phyloP scores from a whole-genome alignment of 2,888 invertebrate genomes.

The Macaria liturata region DNA sequence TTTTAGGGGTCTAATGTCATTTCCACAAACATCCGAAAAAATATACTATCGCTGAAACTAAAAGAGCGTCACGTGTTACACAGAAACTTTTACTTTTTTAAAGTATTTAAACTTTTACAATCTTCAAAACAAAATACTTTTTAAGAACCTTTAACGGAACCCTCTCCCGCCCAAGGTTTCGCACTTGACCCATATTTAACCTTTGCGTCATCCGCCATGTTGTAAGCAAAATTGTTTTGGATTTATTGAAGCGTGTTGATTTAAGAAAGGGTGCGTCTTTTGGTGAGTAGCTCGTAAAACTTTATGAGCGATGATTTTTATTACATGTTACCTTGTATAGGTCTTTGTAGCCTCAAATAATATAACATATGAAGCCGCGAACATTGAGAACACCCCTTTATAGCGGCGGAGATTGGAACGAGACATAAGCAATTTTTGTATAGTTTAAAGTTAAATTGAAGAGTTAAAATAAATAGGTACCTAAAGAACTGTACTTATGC shows the following conservation, averaged over 20 bases:
- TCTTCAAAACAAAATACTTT: no score
- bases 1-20: no score
- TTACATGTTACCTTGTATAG: constrained; percentile 15
- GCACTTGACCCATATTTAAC: constrained; percentile 1
- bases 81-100: no score
- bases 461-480: no score
- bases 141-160: background rate
- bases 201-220: constrained; percentile 7
- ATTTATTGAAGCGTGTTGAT: constrained; percentile 19
- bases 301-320: constrained; percentile 24
- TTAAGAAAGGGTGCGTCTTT: constrained; percentile 24
- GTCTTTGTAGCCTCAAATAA: constrained; percentile 17
- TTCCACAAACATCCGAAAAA: no score
- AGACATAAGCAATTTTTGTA: no score
- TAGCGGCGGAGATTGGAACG: background rate
- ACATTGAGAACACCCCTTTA: constrained; percentile 13
- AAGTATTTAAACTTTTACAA: no score
- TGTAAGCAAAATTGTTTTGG: constrained; percentile 18
- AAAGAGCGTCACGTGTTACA: no score
- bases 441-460: no score
- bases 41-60: no score
- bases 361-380: constrained; percentile 3
- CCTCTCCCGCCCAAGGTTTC: background rate
- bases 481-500: no score
- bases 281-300: constrained; percentile 19